These are phyloP conservation scores for Cyanistes caeruleus DNA, from an alignment of 2,113 vertebrate species.

Conservation along the genomic window DNA sequence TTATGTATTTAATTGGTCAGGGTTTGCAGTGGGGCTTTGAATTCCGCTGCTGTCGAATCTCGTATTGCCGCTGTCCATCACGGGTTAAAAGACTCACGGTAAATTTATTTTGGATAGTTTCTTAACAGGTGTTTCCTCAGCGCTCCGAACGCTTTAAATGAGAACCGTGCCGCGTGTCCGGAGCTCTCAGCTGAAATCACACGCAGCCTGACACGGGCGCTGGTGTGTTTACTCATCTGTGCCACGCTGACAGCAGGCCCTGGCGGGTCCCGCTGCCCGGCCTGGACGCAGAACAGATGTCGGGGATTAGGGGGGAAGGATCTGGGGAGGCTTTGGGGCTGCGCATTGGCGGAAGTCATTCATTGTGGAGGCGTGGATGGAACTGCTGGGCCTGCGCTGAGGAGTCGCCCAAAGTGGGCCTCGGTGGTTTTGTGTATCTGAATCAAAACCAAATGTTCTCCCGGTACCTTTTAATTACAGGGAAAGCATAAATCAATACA, in stretches of 20 bases:
- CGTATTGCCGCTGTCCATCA: conserved; percentile 31
- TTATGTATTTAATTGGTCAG: conserved; percentile 41
- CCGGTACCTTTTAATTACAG: conserved; percentile 53
- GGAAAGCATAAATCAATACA: conserved; percentile 39
- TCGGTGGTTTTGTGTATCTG: not conserved
- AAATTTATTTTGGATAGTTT: conserved; percentile 62
- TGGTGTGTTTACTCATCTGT: conserved; percentile 70
- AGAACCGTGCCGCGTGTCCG: not conserved
- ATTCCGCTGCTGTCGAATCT: conserved; percentile 20
- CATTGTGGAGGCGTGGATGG: conserved; percentile 37
- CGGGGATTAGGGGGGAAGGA: conserved; percentile 68
- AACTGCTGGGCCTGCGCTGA: not conserved
- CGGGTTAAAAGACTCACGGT: not conserved
- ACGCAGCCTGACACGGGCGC: not conserved
- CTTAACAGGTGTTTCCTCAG: conserved; percentile 77
- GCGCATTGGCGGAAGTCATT: conserved; percentile 60
- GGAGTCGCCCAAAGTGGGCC: not conserved
- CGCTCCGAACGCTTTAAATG: not conserved
- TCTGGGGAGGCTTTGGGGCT: not conserved
- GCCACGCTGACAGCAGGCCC: conserved; percentile 57
- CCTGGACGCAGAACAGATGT: conserved; percentile 72
- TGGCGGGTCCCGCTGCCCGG: conserved; percentile 41
- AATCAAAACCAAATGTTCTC: conserved; percentile 51
- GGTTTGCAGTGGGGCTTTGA: conserved; percentile 7
- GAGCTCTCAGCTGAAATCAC: conserved; percentile 69